Base-by-base conservation (phyloP, 2,797 vertebrate genomes). In the Petrocephalus sullivani region DNA sequence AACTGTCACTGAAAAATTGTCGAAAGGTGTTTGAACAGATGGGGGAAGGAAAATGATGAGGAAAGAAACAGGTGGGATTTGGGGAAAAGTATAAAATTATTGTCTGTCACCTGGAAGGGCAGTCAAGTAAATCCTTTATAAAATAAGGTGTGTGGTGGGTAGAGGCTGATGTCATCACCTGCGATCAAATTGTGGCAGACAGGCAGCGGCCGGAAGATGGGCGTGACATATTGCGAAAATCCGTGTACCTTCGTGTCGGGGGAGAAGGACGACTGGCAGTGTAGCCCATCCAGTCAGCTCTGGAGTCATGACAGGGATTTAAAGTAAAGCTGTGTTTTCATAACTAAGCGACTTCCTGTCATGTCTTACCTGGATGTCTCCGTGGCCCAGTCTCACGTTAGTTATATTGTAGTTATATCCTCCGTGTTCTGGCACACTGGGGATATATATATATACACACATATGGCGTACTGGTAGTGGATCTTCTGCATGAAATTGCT, bases 271-370 rank as follows among this genome's bases (percentile, higher is more conserved):
- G 19, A 54, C 82, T 54, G 82, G 82, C 21, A 54, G 51, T 10
- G 28, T 60, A 46, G 60, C 57, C 19, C 56, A 23, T 86, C 23
- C 58, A n/a, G 58, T 37, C 9, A 57, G 12, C 6, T 4, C 46
- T 49, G 61, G 81, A 87, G 57, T 85, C 54, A 51, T 78, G 54
- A 85, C 54, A 21, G 78, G 78, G 71, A 87, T 87, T 87, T 87
- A 87, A 41, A 71, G 51, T 28, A 85, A 60, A 85, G 60, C 60
- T 37, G 54, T 78, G 78, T 89, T 87, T 85, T 78, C 49, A 21
- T 85, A 89, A 56, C 33, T 28, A 87, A 87, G 84, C 83, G 88
- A 87, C 87, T 87, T 71, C 49, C 86, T 71, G 75, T 75, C 88
- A 87, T 54, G 78, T 61, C 82, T 54, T 53, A 85, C 88, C 51